Evolutionary conservation across 2,797 vertebrate genomes (phyloP), one percentile per base, ranked within the genome.

Genomic region (Numenius phaeopus): DNA sequence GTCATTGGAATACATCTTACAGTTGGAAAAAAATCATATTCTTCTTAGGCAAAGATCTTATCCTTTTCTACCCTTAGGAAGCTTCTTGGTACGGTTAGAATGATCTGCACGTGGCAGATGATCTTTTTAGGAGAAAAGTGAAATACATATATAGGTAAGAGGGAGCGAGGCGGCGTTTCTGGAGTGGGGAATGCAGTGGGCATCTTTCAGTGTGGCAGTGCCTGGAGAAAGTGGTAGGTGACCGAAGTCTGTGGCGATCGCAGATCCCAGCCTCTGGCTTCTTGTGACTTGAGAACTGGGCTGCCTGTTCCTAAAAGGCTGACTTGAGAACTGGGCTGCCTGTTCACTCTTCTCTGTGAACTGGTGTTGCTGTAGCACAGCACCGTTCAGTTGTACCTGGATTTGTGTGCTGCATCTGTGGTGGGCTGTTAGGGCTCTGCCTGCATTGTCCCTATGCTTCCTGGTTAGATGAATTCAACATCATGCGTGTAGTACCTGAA

Each of bases 351-450:
- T 5, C 47, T 50, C 6, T 39, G 22, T 64, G 70, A 90, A 22
- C 19, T 52, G 78, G 13, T 0, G 0, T 18, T 61, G 44, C 30
- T 73, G 39, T n/a, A 11, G 44, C 2, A 0, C 12, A 20, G 10
- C 26, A 6, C 20, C 11, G 20, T 59, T 61, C 12, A 24, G 7
- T 65, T 15, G 0, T 18, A 2, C 66, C 62, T 0, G 0, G 27
- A 10, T 79, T 20, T 4, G 5, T 13, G 50, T 62, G 46, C 50
- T 67, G 23, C 58, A 7, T 47, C 58, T 79, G 39, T 29, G 16
- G 23, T 52, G 72, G 85, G 54, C 34, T 69, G 14, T 21, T 34
- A 26, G 2, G n/a, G 44, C 39, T 73, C 82, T 84, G 52, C 8
- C 6, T 46, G 10, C 52, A 7, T 14, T 40, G 65, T 64, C 47